Base-by-base conservation (phyloP, 2,888 invertebrate genomes). In the Xanthia icteritia region DNA sequence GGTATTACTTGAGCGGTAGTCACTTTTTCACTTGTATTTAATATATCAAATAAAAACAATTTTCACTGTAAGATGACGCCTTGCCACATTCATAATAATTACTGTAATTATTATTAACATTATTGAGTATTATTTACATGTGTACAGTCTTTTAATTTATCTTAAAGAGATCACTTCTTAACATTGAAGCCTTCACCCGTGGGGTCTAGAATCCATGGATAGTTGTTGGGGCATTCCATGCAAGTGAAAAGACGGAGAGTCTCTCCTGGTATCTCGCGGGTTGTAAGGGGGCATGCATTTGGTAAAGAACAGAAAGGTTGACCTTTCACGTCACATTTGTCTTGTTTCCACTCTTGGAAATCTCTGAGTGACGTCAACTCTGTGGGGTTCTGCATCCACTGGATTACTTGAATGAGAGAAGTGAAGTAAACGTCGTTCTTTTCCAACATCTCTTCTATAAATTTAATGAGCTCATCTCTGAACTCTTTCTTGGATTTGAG, bases 331-430 rank as follows among this genome's bases (percentile, higher is more conserved):
- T 99, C 99, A 95, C 99, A 99, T 93, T 98, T 98, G 90, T 99
- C 99, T 91, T 96, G 96, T 95, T 99, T 99, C 99, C 99, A 99
- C 94, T 99, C 99, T 90, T 98, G 98, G 97, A 99, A 99, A 93
- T 99, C 99, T 89, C 99, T 97, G 70, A 99, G 97, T 58, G 98
- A 98, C 67, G 98, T 98, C 86, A 99, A 93, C 94, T 99, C 99
- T 51, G 98, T 99, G 75, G 99, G 99, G 90, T 98, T 98, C 95
- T 99, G 99, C 98, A 99, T 99, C 99, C 99, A 99, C 95, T 99
- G 99, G 91, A 99, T 98, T 48, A 99, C 99, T 97, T 98, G 97
- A 89, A 99, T 97, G 97, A 98, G 98, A 81, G 99, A 99, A 83
- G 99, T 98, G 94, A 99, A 99, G 97, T 99, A 99, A 48, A 99